Conservation (phyloP, 30 jellyfish, hydroid and myxozoan genomes). For the Rhopilema esculentum region DNA sequence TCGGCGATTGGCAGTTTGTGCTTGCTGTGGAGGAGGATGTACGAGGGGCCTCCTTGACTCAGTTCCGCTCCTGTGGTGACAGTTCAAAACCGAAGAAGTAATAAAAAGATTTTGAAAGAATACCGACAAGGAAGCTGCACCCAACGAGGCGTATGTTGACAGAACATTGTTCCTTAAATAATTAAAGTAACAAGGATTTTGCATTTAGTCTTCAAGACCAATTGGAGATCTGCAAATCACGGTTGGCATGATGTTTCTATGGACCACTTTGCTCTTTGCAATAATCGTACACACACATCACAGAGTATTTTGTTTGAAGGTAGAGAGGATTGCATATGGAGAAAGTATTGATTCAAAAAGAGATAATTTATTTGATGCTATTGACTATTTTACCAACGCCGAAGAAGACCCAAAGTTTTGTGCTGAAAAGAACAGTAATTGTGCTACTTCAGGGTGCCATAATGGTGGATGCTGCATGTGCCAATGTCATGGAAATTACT, state of each 20-base stretch:
- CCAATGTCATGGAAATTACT: not conserved
- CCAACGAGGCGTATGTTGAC: not conserved
- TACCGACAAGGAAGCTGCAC: not conserved
- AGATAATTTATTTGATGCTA: not conserved
- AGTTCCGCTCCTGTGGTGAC: not conserved
- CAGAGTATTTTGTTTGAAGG: not conserved
- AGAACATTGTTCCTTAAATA: not conserved
- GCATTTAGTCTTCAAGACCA: too few relatives aligned
- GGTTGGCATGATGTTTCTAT: not conserved
- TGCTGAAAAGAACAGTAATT: not conserved
- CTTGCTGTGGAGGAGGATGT: not conserved
- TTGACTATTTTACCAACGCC: not conserved
- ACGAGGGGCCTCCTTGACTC: not conserved
- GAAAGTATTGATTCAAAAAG: not conserved
- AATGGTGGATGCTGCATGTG: not conserved
- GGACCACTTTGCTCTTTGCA: not conserved
- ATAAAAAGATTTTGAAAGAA: not conserved
- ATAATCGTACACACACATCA: not conserved
- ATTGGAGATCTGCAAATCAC: too few relatives aligned
- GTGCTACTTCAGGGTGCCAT: not conserved
- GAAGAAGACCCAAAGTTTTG: not conserved
- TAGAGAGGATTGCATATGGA: not conserved
- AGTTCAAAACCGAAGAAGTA: not conserved
- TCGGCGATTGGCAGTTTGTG: too few relatives aligned
- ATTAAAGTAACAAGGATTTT: too few relatives aligned